phyloP scores from a whole-genome alignment of 2,113 vertebrate genomes.

The Hiodon tergisus region DNA sequence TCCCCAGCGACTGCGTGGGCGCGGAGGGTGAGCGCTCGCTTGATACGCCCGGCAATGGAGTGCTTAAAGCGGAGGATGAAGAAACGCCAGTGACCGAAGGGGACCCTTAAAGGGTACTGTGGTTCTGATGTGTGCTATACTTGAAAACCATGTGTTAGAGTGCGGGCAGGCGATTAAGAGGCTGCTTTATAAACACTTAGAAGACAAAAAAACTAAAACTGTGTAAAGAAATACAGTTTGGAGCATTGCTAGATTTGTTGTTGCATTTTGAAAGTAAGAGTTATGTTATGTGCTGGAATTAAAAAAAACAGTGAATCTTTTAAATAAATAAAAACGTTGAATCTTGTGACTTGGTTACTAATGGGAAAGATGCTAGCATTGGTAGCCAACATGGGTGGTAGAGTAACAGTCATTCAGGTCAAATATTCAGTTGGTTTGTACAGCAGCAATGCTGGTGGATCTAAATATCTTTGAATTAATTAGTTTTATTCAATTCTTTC shows the following conservation, averaged over 20 bases:
- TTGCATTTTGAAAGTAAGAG: conserved; percentile 62
- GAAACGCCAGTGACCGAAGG: conserved; percentile 63
- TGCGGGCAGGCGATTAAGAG: conserved; percentile 38
- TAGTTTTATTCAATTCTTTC: not conserved
- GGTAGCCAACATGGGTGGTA: conserved; percentile 73
- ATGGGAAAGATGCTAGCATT: conserved; percentile 72
- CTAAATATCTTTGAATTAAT: not conserved
- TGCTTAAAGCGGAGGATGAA: conserved; percentile 45
- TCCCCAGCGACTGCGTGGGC: conserved; percentile 42
- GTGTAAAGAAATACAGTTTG: conserved; percentile 47
- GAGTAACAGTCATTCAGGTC: conserved; percentile 63
- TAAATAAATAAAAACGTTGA: conserved; percentile 39
- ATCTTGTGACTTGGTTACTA: conserved; percentile 56
- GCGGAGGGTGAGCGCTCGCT: conserved; percentile 34
- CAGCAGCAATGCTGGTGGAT: conserved; percentile 33
- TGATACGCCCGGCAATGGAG: conserved; percentile 46
- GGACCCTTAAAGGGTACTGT: conserved; percentile 46
- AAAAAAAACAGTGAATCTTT: conserved; percentile 50
- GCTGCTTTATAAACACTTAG: conserved; percentile 35
- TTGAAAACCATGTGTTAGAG: conserved; percentile 26
- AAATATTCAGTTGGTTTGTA: conserved; percentile 40
- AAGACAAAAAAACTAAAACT: conserved; percentile 40
- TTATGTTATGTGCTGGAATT: conserved; percentile 54
- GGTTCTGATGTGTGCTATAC: conserved; percentile 37
- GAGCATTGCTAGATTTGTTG: conserved; percentile 59